Conservation (phyloP, 2,113 vertebrate species). For the Myodes glareolus region DNA sequence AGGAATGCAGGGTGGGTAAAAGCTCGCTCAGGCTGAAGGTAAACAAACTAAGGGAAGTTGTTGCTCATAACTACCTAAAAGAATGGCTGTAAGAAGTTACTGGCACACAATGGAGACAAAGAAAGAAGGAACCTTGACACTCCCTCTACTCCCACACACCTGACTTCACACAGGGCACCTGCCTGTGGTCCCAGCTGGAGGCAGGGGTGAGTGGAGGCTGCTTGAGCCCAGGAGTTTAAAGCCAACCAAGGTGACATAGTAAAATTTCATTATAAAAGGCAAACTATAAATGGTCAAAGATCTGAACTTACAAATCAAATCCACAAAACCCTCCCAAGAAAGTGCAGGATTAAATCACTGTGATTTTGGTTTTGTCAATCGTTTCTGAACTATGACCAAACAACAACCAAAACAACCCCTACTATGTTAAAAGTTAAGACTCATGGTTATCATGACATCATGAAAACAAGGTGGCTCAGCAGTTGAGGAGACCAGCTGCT, state of each 20-base stretch:
- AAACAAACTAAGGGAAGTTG: neutral
- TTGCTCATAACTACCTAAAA: neutral
- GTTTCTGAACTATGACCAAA: slow-evolving; percentile 20
- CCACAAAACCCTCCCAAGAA: neutral
- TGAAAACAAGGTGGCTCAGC: neutral
- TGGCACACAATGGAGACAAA: neutral
- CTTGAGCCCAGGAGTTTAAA: neutral
- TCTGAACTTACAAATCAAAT: neutral
- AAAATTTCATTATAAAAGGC: neutral
- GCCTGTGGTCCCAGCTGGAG: neutral
- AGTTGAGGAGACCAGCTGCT: neutral
- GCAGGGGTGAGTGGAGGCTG: too few relatives aligned
- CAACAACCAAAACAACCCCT: neutral
- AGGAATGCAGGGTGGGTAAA: neutral
- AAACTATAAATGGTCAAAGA: neutral
- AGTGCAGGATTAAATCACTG: neutral
- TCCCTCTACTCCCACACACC: neutral
- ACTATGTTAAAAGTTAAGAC: neutral
- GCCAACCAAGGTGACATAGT: neutral
- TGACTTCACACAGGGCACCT: neutral
- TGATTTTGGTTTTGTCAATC: neutral
- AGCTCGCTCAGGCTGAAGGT: slow-evolving; percentile 1
- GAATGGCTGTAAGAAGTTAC: neutral
- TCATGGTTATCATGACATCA: neutral
- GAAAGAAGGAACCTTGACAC: neutral